phyloP scores from a whole-genome alignment of 2,113 vertebrate species.

The Phylloscopus trochiloides region DNA sequence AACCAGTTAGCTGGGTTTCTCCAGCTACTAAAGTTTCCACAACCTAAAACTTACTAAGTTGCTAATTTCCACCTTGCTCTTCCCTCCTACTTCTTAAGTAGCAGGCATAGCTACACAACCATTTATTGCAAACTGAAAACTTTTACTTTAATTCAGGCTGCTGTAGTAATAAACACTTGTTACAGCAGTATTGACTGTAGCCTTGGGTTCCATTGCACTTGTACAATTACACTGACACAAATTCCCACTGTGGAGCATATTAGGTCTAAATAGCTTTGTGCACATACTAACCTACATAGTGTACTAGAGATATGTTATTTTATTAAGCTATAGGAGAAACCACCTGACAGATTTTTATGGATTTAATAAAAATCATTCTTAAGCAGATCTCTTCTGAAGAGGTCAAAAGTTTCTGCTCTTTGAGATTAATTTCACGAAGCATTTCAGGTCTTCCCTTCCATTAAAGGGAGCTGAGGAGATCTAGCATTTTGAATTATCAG shows the following conservation, averaged over 20 bases:
- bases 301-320: neutral
- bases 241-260: neutral
- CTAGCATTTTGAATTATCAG: neutral
- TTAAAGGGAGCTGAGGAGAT: neutral
- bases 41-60: neutral
- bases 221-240: neutral
- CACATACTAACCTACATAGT: neutral
- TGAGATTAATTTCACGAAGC: neutral
- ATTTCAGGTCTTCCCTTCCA: neutral
- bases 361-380: neutral
- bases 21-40: neutral
- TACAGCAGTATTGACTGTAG: neutral
- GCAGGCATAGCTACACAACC: neutral
- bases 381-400: neutral
- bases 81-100: neutral
- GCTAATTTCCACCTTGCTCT: neutral
- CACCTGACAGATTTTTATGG: neutral
- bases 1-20: too few species aligned
- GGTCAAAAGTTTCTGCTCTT: neutral
- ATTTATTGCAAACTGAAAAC: neutral
- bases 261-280: neutral
- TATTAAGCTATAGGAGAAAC: neutral
- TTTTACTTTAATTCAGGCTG: neutral
- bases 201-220: neutral
- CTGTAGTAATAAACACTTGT: neutral